Evolutionary conservation across 2,888 invertebrate genomes (phyloP), one percentile per base, ranked within the genome.

Genomic region (Trissolcus brochymenae): DNA sequence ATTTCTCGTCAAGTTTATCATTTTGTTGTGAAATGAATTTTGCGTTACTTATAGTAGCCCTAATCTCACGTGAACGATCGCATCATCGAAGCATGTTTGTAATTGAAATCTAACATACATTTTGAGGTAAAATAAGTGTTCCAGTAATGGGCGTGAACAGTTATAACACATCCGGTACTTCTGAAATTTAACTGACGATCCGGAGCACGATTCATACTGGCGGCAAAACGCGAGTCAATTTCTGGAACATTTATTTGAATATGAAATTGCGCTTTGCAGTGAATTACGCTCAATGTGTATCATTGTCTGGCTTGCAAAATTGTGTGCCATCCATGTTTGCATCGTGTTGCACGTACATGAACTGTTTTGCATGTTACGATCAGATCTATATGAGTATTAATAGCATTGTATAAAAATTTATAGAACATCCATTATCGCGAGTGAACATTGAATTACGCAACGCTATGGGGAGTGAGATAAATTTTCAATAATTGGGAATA

Each of bases 361-460:
- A 76, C 67, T 76, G 75, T 80, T 55, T 19, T 66, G 81, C 81
- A 81, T 80, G 81, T 43, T 78, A 6, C 46, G 16, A 14, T 46
- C 14, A 46, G 16, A 35, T 49, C 49, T 35, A n/a, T 49, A 49
- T 49, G 49, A n/a, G 17, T 17, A 17, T 49, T 49, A 49, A 49
- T 49, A 49, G 16, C 49, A 14, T 1, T 35, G 11, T 35, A 14
- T 9, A 35, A 35, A 35, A 35, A 35, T 35, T 35, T 35, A 35
- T 9, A 35, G 35, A 35, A 35, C 35, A 9, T 35, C 11, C 35
- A 35, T 35, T 35, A 35, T 35, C 35, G 11, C 35, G 11, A 9
- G 35, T 0, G 11, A 9, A 9, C 7, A 35, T 11, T 35, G 9
- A 35, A 35, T 35, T 35, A 35, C 9, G 35, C 35, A 11, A 35